phyloP scores from a whole-genome alignment of 2,888 invertebrate genomes.

The Phengaris alcon region DNA sequence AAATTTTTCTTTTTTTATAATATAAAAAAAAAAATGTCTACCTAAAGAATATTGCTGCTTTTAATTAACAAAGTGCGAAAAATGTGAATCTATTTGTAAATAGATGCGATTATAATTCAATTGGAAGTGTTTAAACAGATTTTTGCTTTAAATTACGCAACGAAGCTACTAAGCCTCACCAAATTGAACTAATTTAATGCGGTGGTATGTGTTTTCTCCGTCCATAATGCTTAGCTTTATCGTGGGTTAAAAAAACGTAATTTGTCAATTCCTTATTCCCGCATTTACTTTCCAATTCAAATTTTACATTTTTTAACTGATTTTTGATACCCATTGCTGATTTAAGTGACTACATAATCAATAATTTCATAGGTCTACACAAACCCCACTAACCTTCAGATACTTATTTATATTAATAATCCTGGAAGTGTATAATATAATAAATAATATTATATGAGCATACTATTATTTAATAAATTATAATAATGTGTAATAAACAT shows the following conservation, averaged over 20 bases:
- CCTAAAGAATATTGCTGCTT: conserved; percentile 47
- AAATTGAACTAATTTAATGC: conserved; percentile 33
- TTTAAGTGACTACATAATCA: not conserved
- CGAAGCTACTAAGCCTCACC: not conserved
- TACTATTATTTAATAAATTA: no score
- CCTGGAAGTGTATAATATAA: no score
- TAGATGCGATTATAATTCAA: not conserved
- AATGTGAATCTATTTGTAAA: conserved; percentile 11
- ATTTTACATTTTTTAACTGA: conserved; percentile 27
- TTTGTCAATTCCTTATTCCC: conserved; percentile 59
- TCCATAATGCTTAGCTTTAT: conserved; percentile 46
- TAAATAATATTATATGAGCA: no score
- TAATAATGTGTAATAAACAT: no score
- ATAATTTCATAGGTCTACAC: not conserved
- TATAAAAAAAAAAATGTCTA: conserved; percentile 70
- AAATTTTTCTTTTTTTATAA: conserved; percentile 55
- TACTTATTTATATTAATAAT: not conserved
- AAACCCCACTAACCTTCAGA: conserved; percentile 1
- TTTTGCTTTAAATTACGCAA: conserved; percentile 25
- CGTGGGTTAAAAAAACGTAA: conserved; percentile 53
- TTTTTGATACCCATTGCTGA: not conserved
- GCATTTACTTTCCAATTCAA: conserved; percentile 47
- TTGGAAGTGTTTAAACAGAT: not conserved
- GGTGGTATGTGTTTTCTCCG: conserved; percentile 28
- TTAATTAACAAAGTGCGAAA: not conserved